A percentile compares a stretch with the other conserved stretches of the same genome.
These are phyloP conservation scores for Drosophila bunnanda DNA, from an alignment of 2,888 invertebrate genomes.

Conservation along the genomic window DNA sequence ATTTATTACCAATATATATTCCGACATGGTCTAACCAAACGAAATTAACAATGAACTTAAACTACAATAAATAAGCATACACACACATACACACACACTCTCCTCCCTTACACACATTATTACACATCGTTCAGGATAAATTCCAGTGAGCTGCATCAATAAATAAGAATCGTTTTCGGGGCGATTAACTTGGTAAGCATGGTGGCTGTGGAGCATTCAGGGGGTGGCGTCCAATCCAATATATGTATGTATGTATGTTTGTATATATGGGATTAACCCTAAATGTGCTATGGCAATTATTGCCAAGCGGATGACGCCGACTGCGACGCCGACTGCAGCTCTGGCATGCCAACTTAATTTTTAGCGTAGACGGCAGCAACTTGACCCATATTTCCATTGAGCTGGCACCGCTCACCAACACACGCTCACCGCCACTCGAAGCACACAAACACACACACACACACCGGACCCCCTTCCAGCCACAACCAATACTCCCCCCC, in stretches of 20 bases:
- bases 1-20: not conserved
- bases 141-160: slow-evolving; percentile 46
- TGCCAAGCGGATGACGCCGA: slow-evolving; percentile 63
- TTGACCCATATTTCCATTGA: slow-evolving; percentile 78
- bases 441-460: slow-evolving; percentile 59
- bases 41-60: slow-evolving; percentile 13
- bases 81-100: slow-evolving; percentile 1
- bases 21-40: not conserved
- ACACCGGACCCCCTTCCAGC: slow-evolving; percentile 2
- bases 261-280: slow-evolving; percentile 73
- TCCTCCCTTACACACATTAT: slow-evolving; percentile 6
- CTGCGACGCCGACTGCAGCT: slow-evolving; percentile 40
- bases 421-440: slow-evolving; percentile 68
- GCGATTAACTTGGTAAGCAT: slow-evolving; percentile 30
- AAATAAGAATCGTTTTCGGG: slow-evolving; percentile 51
- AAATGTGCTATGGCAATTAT: slow-evolving; percentile 78
- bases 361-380: slow-evolving; percentile 78
- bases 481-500: not conserved
- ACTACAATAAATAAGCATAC: slow-evolving; percentile 16
- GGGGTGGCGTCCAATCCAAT: slow-evolving; percentile 29
- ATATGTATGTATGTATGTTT: slow-evolving; percentile 38
- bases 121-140: slow-evolving; percentile 33
- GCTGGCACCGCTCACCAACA: slow-evolving; percentile 45
- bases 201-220: not conserved
- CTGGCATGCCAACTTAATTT: slow-evolving; percentile 67